phyloP scores from a whole-genome alignment of 2,797 vertebrate genomes.

The Antrozous pallidus region DNA sequence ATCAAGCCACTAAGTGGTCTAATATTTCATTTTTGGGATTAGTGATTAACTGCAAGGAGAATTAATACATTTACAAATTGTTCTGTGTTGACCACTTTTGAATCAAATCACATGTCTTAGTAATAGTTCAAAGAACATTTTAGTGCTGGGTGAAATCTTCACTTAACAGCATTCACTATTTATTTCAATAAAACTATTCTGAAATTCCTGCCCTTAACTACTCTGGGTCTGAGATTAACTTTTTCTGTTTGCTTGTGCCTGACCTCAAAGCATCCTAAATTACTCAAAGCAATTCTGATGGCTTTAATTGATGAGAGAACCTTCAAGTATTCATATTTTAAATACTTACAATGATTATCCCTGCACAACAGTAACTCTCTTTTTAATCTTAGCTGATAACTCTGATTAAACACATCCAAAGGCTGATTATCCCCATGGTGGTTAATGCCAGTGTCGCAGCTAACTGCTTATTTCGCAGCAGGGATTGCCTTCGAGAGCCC shows the following conservation, averaged over 20 bases:
- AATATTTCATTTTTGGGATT: conserved; percentile 42
- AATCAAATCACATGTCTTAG: conserved; percentile 17
- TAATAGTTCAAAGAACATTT: not conserved
- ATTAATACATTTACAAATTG: conserved; percentile 5
- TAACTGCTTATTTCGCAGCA: conserved; percentile 82
- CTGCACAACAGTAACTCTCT: conserved; percentile 59
- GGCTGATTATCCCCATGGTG: conserved; percentile 77
- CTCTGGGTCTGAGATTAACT: conserved; percentile 54
- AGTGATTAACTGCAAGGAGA: not conserved
- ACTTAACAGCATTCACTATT: not conserved
- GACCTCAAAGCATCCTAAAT: conserved; percentile 59
- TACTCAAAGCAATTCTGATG: conserved; percentile 69
- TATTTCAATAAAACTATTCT: conserved; percentile 35
- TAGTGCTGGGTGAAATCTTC: not conserved
- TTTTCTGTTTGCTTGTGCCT: conserved; percentile 62
- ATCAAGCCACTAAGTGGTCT: conserved; percentile 8
- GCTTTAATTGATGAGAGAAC: conserved; percentile 73
- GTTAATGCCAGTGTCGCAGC: conserved; percentile 78
- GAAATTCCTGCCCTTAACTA: conserved; percentile 19
- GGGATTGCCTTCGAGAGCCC: conserved; percentile 77
- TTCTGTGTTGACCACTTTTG: not conserved
- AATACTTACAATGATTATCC: conserved; percentile 73
- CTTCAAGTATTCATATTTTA: conserved; percentile 69
- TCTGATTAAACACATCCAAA: conserved; percentile 83
- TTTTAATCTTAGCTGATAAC: conserved; percentile 83